Percentiles rank a stretch among this genome's conserved stretches.
Conservation (phyloP, 2,797 vertebrate species). For the Perodicticus potto region DNA sequence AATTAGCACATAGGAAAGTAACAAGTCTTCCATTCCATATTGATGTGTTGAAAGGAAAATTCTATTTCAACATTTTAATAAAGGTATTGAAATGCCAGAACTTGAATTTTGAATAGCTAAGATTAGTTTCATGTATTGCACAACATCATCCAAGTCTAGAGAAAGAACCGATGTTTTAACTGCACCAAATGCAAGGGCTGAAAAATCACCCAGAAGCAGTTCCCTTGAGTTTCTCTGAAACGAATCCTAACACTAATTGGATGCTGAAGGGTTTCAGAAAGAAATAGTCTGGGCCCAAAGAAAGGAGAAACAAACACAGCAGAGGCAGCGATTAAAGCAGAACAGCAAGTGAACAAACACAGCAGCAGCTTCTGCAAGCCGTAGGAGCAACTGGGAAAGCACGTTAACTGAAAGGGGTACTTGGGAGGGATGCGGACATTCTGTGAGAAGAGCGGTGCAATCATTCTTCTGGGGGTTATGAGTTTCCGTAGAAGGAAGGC, state of each 20-base stretch:
- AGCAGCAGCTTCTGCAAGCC: neutral
- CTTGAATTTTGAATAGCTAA: neutral
- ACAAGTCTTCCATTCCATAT: neutral
- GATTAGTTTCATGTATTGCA: slow-evolving; percentile 35
- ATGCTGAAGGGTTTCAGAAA: slow-evolving; percentile 34
- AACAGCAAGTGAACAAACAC: neutral
- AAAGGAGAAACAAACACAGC: neutral
- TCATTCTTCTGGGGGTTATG: neutral
- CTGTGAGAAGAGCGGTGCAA: neutral
- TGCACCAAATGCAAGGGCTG: neutral
- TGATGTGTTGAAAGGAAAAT: slow-evolving; percentile 23
- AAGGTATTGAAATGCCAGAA: slow-evolving; percentile 13
- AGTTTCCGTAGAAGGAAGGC: neutral
- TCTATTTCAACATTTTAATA: slow-evolving; percentile 40
- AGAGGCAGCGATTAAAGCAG: neutral
- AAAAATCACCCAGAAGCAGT: neutral
- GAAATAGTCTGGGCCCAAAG: neutral
- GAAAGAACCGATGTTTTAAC: slow-evolving; percentile 19
- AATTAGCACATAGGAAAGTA: neutral
- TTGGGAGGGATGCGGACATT: neutral
- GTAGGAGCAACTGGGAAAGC: accelerated
- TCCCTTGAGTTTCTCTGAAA: neutral
- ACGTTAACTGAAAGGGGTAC: accelerated
- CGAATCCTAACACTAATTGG: neutral
- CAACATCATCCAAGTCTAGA: neutral